Conservation (phyloP, 1,140 invertebrate genomes). For the Probaryconus sp. region DNA sequence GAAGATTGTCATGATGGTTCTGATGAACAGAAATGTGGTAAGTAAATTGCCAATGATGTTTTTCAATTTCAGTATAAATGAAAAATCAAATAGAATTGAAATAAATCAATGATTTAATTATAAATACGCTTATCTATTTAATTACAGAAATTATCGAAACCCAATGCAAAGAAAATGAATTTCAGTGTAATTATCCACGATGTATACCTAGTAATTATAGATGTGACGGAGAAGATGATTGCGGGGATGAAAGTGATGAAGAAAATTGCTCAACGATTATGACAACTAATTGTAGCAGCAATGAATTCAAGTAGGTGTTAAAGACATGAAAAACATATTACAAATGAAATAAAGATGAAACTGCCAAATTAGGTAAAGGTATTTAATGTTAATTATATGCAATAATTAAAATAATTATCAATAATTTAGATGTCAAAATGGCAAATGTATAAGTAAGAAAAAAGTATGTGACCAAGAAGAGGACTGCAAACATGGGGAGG, state of each 20-base stretch:
- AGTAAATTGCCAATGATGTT: too few species aligned
- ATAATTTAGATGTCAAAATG: slow-evolving; percentile 82
- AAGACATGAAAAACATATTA: background rate
- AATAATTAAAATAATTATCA: background rate
- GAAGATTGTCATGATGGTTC: slow-evolving; percentile 81
- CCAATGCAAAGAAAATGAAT: slow-evolving; percentile 84
- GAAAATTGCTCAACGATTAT: slow-evolving; percentile 82
- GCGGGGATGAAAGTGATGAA: slow-evolving; percentile 91
- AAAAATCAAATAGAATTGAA: background rate
- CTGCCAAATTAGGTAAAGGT: too few species aligned
- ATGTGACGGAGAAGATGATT: slow-evolving; percentile 93
- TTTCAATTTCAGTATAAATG: too few species aligned
- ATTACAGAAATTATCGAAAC: slow-evolving; percentile 63
- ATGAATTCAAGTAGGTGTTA: slow-evolving; percentile 81
- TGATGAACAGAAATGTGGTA: slow-evolving; percentile 81
- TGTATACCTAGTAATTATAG: slow-evolving; percentile 86
- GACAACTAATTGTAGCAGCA: slow-evolving; percentile 78
- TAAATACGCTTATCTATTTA: too few species aligned
- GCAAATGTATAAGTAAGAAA: slow-evolving; percentile 84
- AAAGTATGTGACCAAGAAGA: slow-evolving; percentile 90
- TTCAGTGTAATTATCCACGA: slow-evolving; percentile 82
- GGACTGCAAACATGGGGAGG: slow-evolving; percentile 90
- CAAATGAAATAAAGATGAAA: too few species aligned
- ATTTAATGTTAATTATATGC: too few species aligned
- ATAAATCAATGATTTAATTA: too few species aligned